These are phyloP conservation scores for Epizoanthus scotinus DNA, from an alignment of 92 coral and sea anemone genomes.

Conservation along the genomic window DNA sequence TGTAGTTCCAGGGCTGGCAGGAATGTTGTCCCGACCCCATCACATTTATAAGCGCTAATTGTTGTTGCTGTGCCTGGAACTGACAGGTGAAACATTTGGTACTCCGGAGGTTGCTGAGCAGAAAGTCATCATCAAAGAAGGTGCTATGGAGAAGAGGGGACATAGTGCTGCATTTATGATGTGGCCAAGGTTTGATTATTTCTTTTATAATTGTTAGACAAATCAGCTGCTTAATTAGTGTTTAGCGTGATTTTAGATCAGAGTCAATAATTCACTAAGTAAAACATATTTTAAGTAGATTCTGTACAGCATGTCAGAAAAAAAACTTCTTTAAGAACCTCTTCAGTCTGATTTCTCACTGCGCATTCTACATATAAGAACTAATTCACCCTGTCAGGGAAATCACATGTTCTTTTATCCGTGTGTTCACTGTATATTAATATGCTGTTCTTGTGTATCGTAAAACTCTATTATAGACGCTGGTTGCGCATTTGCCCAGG, in stretches of 20 bases:
- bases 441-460: neutral
- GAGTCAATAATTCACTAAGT: no score
- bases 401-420: no score
- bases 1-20: neutral
- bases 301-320: no score
- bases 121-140: slow-evolving; percentile 83
- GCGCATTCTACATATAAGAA: no score
- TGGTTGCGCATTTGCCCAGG: slow-evolving; percentile 89
- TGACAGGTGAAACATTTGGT: slow-evolving; percentile 11
- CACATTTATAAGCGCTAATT: no score
- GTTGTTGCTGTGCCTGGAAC: neutral
- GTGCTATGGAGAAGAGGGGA: slow-evolving; percentile 94
- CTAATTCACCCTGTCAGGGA: no score
- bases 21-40: neutral
- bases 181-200: slow-evolving; percentile 84
- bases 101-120: slow-evolving; percentile 47
- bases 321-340: no score
- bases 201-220: no score
- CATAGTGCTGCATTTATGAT: slow-evolving; percentile 98
- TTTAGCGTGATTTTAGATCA: no score
- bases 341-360: no score
- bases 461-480: slow-evolving; percentile 58
- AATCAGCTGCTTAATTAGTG: no score
- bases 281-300: no score
- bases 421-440: neutral